Evolutionary conservation across 2,113 vertebrate species (phyloP).

Genomic region (Poeciliopsis retropinna): DNA sequence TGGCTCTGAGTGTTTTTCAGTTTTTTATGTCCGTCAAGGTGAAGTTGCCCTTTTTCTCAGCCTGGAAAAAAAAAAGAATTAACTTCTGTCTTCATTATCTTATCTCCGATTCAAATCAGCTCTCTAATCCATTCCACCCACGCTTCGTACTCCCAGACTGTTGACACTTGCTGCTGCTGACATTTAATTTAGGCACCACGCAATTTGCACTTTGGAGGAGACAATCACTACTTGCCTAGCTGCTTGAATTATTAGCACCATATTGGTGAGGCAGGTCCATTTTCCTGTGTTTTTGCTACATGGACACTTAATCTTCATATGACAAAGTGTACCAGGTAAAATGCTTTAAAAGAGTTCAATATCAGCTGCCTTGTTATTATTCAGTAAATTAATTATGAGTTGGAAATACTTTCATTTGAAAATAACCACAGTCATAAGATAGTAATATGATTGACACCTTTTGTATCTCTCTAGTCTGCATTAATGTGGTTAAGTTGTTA

Average conservation of each 20-base stretch:
- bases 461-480: background rate
- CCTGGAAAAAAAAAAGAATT: conserved; percentile 62
- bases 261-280: conserved; percentile 24
- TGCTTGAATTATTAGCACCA: conserved; percentile 48
- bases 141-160: conserved; percentile 51
- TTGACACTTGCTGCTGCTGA: conserved; percentile 71
- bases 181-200: conserved; percentile 79
- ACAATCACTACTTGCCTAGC: conserved; percentile 38
- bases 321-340: background rate
- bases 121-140: conserved; percentile 76
- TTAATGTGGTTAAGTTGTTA: background rate
- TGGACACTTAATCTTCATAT: conserved; percentile 6
- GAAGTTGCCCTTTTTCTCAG: conserved; percentile 42
- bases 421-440: background rate
- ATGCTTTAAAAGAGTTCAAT: background rate
- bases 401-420: background rate
- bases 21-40: conserved; percentile 60
- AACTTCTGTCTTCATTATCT: conserved; percentile 81
- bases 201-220: conserved; percentile 36
- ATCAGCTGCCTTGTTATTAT: background rate
- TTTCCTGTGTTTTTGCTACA: conserved; percentile 4
- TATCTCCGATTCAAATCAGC: conserved; percentile 81
- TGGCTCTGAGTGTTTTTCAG: conserved; percentile 21
- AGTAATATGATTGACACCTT: background rate
- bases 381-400: background rate